Conservation (phyloP, 2,888 invertebrate genomes). For the Erynnis tages region DNA sequence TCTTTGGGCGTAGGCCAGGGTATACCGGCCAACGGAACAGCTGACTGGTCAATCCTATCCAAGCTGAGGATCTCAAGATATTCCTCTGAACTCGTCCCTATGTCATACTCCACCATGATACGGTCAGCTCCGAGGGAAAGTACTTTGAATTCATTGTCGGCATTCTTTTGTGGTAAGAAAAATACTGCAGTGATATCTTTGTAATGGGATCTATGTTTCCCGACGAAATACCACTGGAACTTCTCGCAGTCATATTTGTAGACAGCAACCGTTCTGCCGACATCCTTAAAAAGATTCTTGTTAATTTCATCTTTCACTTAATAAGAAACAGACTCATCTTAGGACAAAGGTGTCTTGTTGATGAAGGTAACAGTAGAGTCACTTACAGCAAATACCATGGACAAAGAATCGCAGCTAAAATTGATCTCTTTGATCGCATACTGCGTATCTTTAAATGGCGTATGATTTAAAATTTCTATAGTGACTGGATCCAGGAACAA, state of each 20-base stretch:
- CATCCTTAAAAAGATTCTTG: slow-evolving; percentile 65
- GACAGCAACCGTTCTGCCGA: slow-evolving; percentile 73
- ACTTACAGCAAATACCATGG: slow-evolving; percentile 81
- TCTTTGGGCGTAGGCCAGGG: slow-evolving; percentile 55
- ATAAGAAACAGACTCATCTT: too few species aligned
- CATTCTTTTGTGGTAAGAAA: slow-evolving; percentile 70
- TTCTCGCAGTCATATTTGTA: slow-evolving; percentile 60
- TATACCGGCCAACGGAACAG: slow-evolving; percentile 77
- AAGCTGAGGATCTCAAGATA: slow-evolving; percentile 65
- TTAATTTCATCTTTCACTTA: background rate
- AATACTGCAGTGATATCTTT: slow-evolving; percentile 78
- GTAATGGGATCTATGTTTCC: slow-evolving; percentile 83
- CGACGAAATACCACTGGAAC: slow-evolving; percentile 76
- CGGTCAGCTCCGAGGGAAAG: slow-evolving; percentile 83
- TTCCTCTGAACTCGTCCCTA: slow-evolving; percentile 66
- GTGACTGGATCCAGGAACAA: slow-evolving; percentile 83
- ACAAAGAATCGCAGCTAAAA: slow-evolving; percentile 77
- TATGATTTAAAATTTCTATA: slow-evolving; percentile 63
- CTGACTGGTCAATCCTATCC: slow-evolving; percentile 84
- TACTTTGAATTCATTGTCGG: slow-evolving; percentile 63
- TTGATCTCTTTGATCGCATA: slow-evolving; percentile 71
- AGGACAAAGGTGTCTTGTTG: too few species aligned
- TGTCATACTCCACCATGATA: slow-evolving; percentile 81
- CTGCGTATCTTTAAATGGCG: slow-evolving; percentile 69
- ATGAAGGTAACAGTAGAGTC: too few species aligned